Conservation (phyloP, 2,113 vertebrate species). For the Phasianus colchicus region DNA sequence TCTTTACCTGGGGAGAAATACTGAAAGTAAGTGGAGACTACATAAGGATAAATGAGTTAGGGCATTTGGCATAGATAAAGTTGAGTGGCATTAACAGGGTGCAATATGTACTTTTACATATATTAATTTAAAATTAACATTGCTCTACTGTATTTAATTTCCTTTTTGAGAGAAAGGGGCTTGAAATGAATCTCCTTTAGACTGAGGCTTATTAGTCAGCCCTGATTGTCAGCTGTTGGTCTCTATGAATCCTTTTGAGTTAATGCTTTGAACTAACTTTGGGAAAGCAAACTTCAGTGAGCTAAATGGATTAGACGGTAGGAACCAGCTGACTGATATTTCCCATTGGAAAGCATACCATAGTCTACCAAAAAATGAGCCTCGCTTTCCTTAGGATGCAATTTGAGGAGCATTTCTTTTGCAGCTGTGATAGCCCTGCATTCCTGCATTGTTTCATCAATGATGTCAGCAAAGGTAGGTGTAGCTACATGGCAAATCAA, state of each 20-base stretch:
- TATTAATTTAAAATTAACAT: neutral
- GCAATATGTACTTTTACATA: neutral
- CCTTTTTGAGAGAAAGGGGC: neutral
- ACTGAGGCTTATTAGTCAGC: neutral
- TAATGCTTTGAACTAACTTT: neutral
- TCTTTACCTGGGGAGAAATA: neutral
- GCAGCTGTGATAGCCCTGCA: neutral
- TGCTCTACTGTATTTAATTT: neutral
- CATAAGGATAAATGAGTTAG: neutral
- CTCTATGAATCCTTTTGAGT: neutral
- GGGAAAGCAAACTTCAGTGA: neutral
- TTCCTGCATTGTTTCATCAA: neutral
- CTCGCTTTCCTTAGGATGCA: neutral
- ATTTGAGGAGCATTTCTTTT: neutral
- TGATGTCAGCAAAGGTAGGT: neutral
- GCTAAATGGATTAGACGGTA: neutral
- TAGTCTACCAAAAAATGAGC: neutral
- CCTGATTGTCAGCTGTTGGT: neutral
- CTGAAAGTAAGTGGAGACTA: neutral
- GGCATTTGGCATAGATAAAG: neutral
- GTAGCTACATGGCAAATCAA: neutral
- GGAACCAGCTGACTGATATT: neutral
- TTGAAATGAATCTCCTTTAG: neutral
- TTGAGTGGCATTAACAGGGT: neutral
- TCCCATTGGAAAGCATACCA: neutral